Base-by-base conservation (phyloP, 2,113 vertebrate genomes). In the Triplophysa siluroides region DNA sequence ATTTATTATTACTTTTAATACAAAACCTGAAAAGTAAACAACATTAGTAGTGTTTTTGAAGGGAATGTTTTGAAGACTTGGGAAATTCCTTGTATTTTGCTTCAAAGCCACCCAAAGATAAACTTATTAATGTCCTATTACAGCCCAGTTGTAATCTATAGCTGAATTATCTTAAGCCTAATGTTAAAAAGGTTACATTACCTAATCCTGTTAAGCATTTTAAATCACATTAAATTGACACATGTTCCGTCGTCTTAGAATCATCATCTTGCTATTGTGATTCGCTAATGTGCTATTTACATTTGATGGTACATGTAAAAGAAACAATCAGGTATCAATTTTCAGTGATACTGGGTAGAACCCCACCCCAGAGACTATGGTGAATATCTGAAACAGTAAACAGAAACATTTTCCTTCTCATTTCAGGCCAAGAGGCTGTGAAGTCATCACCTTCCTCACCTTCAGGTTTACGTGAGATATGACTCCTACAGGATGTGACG, bases 311-410 rank as follows among this genome's bases (percentile, higher is more conserved):
- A 7, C 11, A n/a, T 45, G 65, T 41, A n/a, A 19, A 56, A 50
- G 47, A 50, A 56, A 19, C 52, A 19, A n/a, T 76, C 23, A 47
- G 23, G 23, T 64, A 10, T 16, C n/a, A 8, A 58, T 3, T 60
- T 68, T 69, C 33, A 60, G 21, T 19, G 52, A 72, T 12, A 26
- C 45, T 67, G 23, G 1, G 60, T 16, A 29, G 33, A 18, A 45
- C 64, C 19, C 29, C 54, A 19, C 18, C 70, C 14, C 7, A 74
- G 63, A 24, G 24, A 43, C 21, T 56, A 24, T 13, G 68, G 65
- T 16, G 24, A 74, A 72, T 71, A 33, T 50, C 33, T 70, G 45
- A 33, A 45, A 71, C 21, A n/a, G 71, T 79, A 69, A 54, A 79
- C 45, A 58, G 58, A 69, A 62, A 71, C 33, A 23, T 45, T 71